These are phyloP conservation scores for Papilio glaucus DNA, from an alignment of 1,140 invertebrate genomes.

Conservation along the genomic window DNA sequence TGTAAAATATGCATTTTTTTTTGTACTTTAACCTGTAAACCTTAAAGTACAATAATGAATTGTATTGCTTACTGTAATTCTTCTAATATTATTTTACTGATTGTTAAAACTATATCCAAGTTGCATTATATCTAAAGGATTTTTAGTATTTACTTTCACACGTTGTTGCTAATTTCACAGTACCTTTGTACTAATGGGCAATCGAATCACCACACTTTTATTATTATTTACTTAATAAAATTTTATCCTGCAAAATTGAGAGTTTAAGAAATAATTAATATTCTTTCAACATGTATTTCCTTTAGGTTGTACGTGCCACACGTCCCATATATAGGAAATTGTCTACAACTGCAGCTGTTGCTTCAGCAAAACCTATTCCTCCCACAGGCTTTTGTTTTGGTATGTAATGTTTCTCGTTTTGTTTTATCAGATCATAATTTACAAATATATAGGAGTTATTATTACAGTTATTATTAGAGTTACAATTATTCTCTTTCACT, in stretches of 20 bases:
- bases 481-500: no score
- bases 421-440: neutral
- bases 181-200: no score
- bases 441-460: neutral
- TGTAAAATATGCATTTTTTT: neutral
- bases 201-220: no score
- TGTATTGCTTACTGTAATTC: neutral
- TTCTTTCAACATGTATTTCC: slow-evolving; percentile 23
- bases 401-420: slow-evolving; percentile 43
- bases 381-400: slow-evolving; percentile 65
- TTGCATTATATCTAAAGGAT: no score
- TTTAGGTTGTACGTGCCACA: slow-evolving; percentile 57
- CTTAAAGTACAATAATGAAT: neutral
- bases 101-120: no score
- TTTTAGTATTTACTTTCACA: no score
- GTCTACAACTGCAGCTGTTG: slow-evolving; percentile 51
- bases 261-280: no score
- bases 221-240: no score
- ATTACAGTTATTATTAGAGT: no score
- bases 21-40: neutral
- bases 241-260: no score
- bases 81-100: no score
- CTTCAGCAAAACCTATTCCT: slow-evolving; percentile 58
- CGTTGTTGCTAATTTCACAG: no score
- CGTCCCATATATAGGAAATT: slow-evolving; percentile 59